Conservation (phyloP, 1,140 invertebrate genomes). For the Argopecten irradians region DNA sequence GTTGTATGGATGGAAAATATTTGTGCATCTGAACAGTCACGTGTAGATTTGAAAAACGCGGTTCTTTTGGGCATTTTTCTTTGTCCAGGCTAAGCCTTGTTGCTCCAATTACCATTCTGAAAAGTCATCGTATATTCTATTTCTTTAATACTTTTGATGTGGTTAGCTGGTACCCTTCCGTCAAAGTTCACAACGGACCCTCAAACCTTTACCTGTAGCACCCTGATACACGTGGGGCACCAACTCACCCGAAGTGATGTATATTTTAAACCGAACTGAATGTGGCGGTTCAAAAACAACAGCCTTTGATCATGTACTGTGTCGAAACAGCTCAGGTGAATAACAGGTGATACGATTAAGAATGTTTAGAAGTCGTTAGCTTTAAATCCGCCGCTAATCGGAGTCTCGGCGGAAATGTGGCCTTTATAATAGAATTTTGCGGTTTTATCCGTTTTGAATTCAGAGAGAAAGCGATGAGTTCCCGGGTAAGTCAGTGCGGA, state of each 20-base stretch:
- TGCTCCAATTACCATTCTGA: not conserved
- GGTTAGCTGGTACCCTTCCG: not conserved
- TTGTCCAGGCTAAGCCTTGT: not conserved
- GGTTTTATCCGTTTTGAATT: not conserved
- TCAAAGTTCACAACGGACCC: not conserved
- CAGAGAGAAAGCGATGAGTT: not conserved
- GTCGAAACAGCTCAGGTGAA: not conserved
- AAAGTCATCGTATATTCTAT: not conserved
- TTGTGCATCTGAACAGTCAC: not conserved
- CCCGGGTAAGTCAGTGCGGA: conserved; percentile 5
- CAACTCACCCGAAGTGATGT: not conserved
- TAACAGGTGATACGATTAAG: not conserved
- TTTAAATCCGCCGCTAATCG: conserved; percentile 7
- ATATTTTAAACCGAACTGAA: not conserved
- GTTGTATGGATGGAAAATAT: not conserved
- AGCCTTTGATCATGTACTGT: not conserved
- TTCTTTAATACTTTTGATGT: not conserved
- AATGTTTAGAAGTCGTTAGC: not conserved
- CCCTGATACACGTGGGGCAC: not conserved
- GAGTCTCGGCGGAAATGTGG: not conserved
- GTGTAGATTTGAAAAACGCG: not conserved
- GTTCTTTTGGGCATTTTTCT: not conserved
- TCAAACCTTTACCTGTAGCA: not conserved
- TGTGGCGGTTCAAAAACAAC: not conserved
- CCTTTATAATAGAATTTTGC: not conserved